phyloP scores from a whole-genome alignment of 1,140 invertebrate species.

The Steinernema khuongi region DNA sequence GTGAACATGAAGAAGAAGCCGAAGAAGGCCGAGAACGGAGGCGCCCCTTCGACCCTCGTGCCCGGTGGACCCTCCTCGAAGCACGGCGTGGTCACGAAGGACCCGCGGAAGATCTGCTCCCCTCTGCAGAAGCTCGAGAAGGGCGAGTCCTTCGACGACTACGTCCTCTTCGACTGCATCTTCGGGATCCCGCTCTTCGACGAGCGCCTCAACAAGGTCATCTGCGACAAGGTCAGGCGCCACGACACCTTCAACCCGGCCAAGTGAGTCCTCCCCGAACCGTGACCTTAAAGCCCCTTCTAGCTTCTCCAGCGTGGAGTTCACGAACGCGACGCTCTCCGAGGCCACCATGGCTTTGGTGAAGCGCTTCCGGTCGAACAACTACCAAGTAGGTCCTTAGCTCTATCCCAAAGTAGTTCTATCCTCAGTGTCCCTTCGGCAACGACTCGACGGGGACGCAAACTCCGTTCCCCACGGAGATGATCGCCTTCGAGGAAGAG shows the following conservation, averaged over 20 bases:
- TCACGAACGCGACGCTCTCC: slow-evolving; percentile 33
- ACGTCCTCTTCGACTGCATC: slow-evolving; percentile 50
- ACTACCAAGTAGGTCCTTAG: background rate
- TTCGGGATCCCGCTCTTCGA: slow-evolving; percentile 57
- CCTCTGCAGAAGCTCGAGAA: slow-evolving; percentile 21
- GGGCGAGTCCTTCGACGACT: slow-evolving; percentile 48
- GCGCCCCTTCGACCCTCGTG: background rate
- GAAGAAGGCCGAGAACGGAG: slow-evolving; percentile 17
- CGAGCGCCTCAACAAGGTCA: slow-evolving; percentile 43
- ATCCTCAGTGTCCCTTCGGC: slow-evolving; percentile 1
- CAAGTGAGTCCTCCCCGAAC: slow-evolving; percentile 40
- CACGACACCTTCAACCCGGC: slow-evolving; percentile 39
- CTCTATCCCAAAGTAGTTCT: background rate
- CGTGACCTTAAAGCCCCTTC: slow-evolving; percentile 20
- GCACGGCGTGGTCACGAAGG: slow-evolving; percentile 32
- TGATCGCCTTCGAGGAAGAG: background rate
- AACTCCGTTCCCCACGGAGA: background rate
- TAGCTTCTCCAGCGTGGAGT: slow-evolving; percentile 45
- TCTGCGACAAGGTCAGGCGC: slow-evolving; percentile 44
- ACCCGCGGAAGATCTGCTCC: slow-evolving; percentile 28
- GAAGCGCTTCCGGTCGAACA: slow-evolving; percentile 1
- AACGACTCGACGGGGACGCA: background rate
- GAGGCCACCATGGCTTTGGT: slow-evolving; percentile 20
- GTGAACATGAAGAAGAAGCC: slow-evolving; percentile 30
- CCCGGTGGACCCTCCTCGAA: background rate